Evolutionary conservation across 2,888 invertebrate genomes (phyloP), one percentile per base, ranked within the genome.

Genomic region (Pristionchus fissidentatus): DNA sequence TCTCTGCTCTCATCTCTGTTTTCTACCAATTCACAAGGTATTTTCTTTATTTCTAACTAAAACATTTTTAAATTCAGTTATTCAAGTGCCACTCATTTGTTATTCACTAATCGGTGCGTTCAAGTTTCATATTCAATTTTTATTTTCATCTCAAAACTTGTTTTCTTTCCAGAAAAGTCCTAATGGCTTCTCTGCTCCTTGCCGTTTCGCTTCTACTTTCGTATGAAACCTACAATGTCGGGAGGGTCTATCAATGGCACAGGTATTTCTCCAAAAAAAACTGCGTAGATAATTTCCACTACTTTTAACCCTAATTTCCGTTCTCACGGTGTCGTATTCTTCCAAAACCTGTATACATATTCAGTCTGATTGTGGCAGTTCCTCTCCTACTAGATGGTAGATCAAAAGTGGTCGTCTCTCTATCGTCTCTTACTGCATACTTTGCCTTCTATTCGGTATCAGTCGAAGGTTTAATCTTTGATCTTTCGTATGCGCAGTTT

Each of bases 401-500:
- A 70, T 70, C 70, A 43, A 0, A 41, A 26, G 8, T 41, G 22
- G n/a, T 70, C 41, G 26, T n/a, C 43, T n/a, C 38, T 70, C 26
- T 26, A 38, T 38, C 41, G 13, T 22, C 43, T n/a, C 38, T 70
- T 26, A 41, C n/a, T 13, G 41, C 32, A 26, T 70, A 41, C 43
- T 26, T 70, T 26, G 38, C 70, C 70, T 70, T 70, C 70, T 41
- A 70, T 70, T 26, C 43, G n/a, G 43, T 70, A n/a, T 70, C 70
- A 10, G 43, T 26, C 43, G 41, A 70, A 70, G 43, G 70, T 70
- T 1, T n/a, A 22, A 35, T 10, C 5, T 13, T 26, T 1, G 10
- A 19, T n/a, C 26, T 1, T 41, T 70, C 29, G 10, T 22, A 22
- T 38, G 41, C 2, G 19, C 7, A 2, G n/a, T 38, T 19, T 43